These are phyloP conservation scores for Caenorhabditis afra DNA, from an alignment of 2,888 invertebrate species.

Conservation along the genomic window DNA sequence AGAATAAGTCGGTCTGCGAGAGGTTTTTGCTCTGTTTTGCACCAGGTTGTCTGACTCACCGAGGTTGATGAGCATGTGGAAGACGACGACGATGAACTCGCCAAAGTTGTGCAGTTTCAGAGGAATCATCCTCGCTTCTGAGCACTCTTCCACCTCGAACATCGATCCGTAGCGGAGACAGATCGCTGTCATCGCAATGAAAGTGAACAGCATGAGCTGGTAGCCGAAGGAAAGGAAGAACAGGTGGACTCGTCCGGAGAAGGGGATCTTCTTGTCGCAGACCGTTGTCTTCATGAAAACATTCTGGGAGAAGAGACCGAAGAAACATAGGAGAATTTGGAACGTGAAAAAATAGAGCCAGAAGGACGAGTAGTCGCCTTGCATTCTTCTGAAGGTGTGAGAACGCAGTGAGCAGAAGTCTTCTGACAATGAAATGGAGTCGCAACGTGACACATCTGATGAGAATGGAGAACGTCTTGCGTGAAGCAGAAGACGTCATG, in stretches of 20 bases:
- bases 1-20: constrained; percentile 34
- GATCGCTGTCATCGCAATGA: constrained; percentile 21
- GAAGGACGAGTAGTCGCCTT: background rate
- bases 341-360: constrained; percentile 30
- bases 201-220: constrained; percentile 21
- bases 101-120: constrained; percentile 36
- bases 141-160: constrained; percentile 31
- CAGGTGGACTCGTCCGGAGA: constrained; percentile 11
- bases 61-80: constrained; percentile 35
- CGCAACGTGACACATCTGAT: background rate
- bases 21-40: background rate
- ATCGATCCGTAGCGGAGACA: constrained; percentile 33
- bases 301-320: constrained; percentile 34
- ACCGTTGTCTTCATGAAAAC: constrained; percentile 28
- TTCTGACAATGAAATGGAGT: background rate
- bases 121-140: constrained; percentile 29
- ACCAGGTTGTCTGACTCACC: constrained; percentile 3
- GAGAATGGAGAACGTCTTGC: background rate
- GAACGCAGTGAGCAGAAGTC: background rate
- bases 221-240: constrained; percentile 41
- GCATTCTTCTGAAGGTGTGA: constrained; percentile 3
- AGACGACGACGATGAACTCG: constrained; percentile 28
- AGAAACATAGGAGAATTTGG: constrained; percentile 38
- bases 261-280: constrained; percentile 4
- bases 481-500: no score